phyloP scores from a whole-genome alignment of 2,113 vertebrate genomes.

The Bufo gargarizans region DNA sequence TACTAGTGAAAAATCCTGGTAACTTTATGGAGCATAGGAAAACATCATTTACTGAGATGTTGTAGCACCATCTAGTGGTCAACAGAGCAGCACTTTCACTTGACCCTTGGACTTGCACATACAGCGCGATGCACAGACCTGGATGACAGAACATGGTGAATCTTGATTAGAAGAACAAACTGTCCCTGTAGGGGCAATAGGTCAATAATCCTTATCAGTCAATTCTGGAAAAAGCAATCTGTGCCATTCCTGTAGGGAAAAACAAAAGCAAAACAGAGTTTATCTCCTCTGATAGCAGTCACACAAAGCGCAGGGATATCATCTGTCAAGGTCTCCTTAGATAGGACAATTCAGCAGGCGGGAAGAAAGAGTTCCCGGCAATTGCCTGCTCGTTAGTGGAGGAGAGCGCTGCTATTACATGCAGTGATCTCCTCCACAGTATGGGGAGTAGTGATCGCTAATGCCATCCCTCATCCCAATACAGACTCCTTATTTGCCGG shows the following conservation, averaged over 20 bases:
- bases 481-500: too few relatives aligned
- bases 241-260: not conserved
- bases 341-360: too few relatives aligned
- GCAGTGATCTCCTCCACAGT: too few relatives aligned
- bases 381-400: too few relatives aligned
- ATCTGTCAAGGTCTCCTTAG: too few relatives aligned
- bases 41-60: not conserved
- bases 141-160: not conserved
- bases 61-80: slow-evolving; percentile 9
- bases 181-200: not conserved
- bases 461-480: too few relatives aligned
- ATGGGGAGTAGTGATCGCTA: too few relatives aligned
- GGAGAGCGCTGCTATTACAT: too few relatives aligned
- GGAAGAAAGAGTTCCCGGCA: too few relatives aligned
- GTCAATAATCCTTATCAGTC: not conserved
- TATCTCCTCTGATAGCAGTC: not conserved
- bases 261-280: not conserved
- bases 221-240: not conserved
- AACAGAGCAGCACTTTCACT: not conserved
- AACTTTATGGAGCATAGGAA: not conserved
- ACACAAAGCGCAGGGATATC: not conserved
- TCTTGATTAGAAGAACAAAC: too few relatives aligned
- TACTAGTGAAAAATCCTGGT: not conserved
- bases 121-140: not conserved
- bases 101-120: slow-evolving; percentile 1